These are phyloP conservation scores for Drosophila histrio DNA, from an alignment of 2,888 invertebrate species.

Conservation along the genomic window DNA sequence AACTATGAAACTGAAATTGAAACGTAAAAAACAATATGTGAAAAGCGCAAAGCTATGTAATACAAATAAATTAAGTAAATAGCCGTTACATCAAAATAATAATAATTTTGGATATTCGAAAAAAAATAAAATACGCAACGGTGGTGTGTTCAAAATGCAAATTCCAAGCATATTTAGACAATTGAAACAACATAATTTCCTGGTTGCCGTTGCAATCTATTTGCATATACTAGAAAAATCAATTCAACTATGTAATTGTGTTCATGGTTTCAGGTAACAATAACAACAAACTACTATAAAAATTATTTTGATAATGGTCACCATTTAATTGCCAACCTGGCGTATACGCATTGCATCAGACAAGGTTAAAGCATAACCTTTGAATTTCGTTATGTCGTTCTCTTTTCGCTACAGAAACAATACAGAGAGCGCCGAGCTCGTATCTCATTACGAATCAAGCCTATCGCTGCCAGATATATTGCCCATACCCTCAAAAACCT, in stretches of 20 bases:
- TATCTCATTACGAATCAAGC: conserved; percentile 86
- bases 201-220: conserved; percentile 72
- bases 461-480: conserved; percentile 93
- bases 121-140: conserved; percentile 1
- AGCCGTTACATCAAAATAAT: conserved; percentile 16
- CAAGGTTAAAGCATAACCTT: conserved; percentile 28
- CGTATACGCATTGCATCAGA: conserved; percentile 59
- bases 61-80: conserved; percentile 35
- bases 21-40: conserved; percentile 57
- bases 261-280: conserved; percentile 82
- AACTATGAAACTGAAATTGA: conserved; percentile 56
- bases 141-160: conserved; percentile 73
- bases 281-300: background rate
- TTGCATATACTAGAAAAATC: conserved; percentile 81
- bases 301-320: conserved; percentile 1
- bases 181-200: conserved; percentile 68
- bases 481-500: conserved; percentile 92
- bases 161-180: conserved; percentile 57
- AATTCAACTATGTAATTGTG: conserved; percentile 81
- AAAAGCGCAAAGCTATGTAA: conserved; percentile 55
- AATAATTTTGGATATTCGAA: conserved; percentile 7
- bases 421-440: conserved; percentile 84
- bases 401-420: conserved; percentile 69
- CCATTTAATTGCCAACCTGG: conserved; percentile 29
- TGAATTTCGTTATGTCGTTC: background rate